These are phyloP conservation scores for Acanthiza pusilla DNA, from an alignment of 2,797 vertebrate species.

Conservation along the genomic window DNA sequence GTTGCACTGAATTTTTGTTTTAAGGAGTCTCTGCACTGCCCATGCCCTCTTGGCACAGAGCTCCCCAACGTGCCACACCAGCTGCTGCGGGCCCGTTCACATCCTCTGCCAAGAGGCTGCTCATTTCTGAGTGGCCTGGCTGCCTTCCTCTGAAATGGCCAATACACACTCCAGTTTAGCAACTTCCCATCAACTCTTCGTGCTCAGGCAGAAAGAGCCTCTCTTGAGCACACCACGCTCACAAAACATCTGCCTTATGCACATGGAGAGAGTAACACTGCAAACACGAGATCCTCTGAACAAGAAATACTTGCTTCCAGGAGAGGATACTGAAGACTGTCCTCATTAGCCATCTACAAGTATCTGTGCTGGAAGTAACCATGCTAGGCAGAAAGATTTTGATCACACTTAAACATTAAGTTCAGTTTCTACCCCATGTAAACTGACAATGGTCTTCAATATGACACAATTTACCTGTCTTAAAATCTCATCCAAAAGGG, in stretches of 20 bases:
- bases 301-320: not conserved
- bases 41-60: not conserved
- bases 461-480: constrained; percentile 80
- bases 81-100: not conserved
- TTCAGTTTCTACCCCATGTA: not conserved
- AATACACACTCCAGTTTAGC: not conserved
- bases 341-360: not conserved
- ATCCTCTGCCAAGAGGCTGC: not conserved
- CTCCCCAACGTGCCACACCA: not conserved
- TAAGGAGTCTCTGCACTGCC: not conserved
- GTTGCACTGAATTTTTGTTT: not conserved
- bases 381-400: not conserved
- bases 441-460: not conserved
- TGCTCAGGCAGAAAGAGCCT: not conserved
- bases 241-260: not conserved
- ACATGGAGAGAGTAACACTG: not conserved
- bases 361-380: not conserved
- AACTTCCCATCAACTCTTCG: not conserved
- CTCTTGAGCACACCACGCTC: not conserved
- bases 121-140: not conserved
- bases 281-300: not conserved
- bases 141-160: not conserved
- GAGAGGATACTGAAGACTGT: not conserved
- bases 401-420: not conserved
- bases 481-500: constrained; percentile 89